Conservation (phyloP, 1,140 invertebrate genomes). For the Carcinoscorpius rotundicauda region DNA sequence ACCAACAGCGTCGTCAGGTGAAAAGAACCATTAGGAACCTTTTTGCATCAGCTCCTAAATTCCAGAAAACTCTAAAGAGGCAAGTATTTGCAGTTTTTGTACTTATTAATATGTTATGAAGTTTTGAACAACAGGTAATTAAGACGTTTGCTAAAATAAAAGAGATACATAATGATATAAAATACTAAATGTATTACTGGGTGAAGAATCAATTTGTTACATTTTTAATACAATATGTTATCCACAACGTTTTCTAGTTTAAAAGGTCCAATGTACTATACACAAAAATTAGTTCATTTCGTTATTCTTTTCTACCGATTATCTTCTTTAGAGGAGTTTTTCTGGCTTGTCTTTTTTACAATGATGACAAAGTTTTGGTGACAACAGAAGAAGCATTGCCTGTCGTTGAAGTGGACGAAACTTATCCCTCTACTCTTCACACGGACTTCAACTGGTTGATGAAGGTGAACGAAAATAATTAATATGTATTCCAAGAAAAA, state of each 20-base stretch:
- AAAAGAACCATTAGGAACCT: constrained; percentile 86
- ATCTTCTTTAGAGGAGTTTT: constrained; percentile 61
- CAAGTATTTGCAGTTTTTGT: constrained; percentile 30
- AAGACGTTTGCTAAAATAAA: too few relatives aligned
- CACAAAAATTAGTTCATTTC: too few relatives aligned
- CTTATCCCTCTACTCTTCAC: constrained; percentile 77
- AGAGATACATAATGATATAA: too few relatives aligned
- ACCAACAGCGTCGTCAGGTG: constrained; percentile 53
- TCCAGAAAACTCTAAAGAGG: constrained; percentile 82
- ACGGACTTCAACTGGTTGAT: constrained; percentile 94
- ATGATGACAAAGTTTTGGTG: constrained; percentile 86
- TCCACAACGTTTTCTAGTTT: too few relatives aligned
- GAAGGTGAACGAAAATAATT: constrained; percentile 50
- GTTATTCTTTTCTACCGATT: too few relatives aligned
- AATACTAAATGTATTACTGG: too few relatives aligned
- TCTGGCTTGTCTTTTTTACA: constrained; percentile 79
- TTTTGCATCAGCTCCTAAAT: constrained; percentile 86
- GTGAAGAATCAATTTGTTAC: too few relatives aligned
- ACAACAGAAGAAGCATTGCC: constrained; percentile 94
- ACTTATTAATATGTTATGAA: too few relatives aligned
- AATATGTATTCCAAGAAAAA: too few relatives aligned
- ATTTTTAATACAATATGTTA: too few relatives aligned
- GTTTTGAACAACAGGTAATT: too few relatives aligned
- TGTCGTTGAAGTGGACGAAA: constrained; percentile 92
- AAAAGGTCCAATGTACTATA: too few relatives aligned